phyloP scores from a whole-genome alignment of 2,797 vertebrate species.

The Rallus crepitans region DNA sequence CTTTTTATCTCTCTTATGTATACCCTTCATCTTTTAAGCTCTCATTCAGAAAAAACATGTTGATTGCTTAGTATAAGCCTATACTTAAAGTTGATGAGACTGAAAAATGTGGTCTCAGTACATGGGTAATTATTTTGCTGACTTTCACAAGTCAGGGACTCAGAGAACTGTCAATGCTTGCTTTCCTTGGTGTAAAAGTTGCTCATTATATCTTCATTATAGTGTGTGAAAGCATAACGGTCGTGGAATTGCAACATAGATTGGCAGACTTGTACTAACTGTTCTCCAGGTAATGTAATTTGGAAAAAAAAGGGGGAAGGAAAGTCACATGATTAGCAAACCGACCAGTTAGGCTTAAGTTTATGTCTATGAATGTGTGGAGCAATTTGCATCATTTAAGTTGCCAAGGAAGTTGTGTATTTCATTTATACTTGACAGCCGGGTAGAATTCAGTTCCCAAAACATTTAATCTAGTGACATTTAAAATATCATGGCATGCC shows the following conservation, averaged over 20 bases:
- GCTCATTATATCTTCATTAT: neutral
- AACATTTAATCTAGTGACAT: neutral
- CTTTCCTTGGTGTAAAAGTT: neutral
- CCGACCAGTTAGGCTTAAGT: neutral
- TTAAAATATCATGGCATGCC: neutral
- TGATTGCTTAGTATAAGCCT: neutral
- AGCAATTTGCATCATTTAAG: neutral
- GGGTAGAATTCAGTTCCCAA: neutral
- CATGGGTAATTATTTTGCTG: neutral
- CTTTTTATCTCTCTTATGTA: neutral
- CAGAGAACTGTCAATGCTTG: neutral
- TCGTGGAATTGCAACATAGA: neutral
- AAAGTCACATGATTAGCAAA: neutral
- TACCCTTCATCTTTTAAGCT: constrained; percentile 6
- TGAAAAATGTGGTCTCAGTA: neutral
- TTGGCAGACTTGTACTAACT: neutral
- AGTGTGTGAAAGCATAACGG: neutral
- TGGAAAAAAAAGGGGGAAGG: neutral
- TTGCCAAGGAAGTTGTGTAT: neutral
- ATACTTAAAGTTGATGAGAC: neutral
- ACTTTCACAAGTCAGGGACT: neutral
- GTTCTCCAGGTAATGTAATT: neutral
- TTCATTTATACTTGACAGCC: neutral
- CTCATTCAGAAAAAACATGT: neutral
- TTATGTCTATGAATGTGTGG: neutral